Evolutionary conservation across 2,113 vertebrate genomes (phyloP).

Genomic region (Pimephales promelas): DNA sequence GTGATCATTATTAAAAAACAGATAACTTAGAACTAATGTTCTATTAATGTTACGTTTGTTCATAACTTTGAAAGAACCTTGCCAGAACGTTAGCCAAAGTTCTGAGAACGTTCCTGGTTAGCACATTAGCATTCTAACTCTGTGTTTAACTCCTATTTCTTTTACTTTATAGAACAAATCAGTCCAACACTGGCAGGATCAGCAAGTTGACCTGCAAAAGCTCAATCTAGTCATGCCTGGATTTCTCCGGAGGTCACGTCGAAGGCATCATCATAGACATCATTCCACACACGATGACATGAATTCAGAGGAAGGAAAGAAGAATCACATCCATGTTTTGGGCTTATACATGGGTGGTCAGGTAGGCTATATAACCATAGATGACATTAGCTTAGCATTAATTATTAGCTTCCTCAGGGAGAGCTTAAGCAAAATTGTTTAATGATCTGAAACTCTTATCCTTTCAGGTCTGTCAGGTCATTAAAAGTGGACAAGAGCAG

Average conservation of each 20-base stretch:
- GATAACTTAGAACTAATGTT: too few species aligned
- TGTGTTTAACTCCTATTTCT: neutral
- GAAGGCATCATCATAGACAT: neutral
- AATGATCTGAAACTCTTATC: neutral
- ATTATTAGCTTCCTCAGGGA: neutral
- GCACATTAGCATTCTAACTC: neutral
- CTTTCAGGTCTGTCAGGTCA: conserved; percentile 44
- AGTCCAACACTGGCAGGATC: conserved; percentile 42
- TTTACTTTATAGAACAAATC: conserved; percentile 33
- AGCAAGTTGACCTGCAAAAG: conserved; percentile 42
- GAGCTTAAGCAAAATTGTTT: neutral
- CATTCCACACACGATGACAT: neutral
- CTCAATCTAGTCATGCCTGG: conserved; percentile 44
- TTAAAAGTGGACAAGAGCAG: conserved; percentile 43
- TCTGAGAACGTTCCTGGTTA: too few species aligned
- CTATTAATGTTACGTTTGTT: too few species aligned
- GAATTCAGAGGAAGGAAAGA: conserved; percentile 2
- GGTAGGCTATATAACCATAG: conserved; percentile 21
- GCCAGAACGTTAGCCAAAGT: too few species aligned
- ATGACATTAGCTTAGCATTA: neutral
- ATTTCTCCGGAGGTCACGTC: neutral
- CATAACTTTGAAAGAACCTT: too few species aligned
- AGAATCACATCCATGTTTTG: conserved; percentile 11
- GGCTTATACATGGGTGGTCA: conserved; percentile 26
- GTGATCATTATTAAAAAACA: too few species aligned